These are phyloP conservation scores for Prietella phreatophila DNA, from an alignment of 2,113 vertebrate genomes.

Conservation along the genomic window DNA sequence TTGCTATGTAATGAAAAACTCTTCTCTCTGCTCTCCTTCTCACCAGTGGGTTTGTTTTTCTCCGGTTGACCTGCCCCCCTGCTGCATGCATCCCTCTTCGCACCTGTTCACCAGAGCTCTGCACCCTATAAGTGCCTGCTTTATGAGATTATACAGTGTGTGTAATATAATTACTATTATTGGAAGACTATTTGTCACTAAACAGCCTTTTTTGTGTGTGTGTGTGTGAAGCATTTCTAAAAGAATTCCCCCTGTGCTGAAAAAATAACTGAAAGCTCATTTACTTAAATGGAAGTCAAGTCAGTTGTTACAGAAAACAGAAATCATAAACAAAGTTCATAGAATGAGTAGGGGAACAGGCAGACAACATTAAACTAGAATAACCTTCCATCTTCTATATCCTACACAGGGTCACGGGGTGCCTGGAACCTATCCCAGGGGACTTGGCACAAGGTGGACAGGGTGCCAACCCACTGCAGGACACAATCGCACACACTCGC, in stretches of 20 bases:
- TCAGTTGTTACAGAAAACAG: background rate
- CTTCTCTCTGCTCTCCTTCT: slow-evolving; percentile 42
- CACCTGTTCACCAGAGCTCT: slow-evolving; percentile 48
- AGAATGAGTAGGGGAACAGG: background rate
- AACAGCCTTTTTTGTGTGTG: background rate
- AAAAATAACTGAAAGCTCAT: background rate
- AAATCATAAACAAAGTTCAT: background rate
- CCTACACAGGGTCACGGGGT: too few relatives aligned
- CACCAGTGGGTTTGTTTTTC: slow-evolving; percentile 69
- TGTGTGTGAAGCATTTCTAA: background rate
- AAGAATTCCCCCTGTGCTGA: background rate
- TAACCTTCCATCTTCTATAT: too few relatives aligned
- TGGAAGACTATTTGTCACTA: background rate
- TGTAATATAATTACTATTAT: slow-evolving; percentile 28
- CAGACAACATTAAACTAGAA: background rate
- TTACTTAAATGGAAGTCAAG: background rate
- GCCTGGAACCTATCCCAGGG: too few relatives aligned
- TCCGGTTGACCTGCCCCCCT: slow-evolving; percentile 58
- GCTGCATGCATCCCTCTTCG: slow-evolving; percentile 54
- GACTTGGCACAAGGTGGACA: too few relatives aligned
- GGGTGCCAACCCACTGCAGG: too few relatives aligned
- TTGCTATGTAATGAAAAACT: slow-evolving; percentile 27
- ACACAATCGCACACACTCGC: too few relatives aligned
- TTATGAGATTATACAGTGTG: slow-evolving; percentile 20
- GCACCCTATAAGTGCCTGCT: slow-evolving; percentile 58